Evolutionary conservation across 2,113 vertebrate genomes (phyloP).

Genomic region (Equus przewalskii): DNA sequence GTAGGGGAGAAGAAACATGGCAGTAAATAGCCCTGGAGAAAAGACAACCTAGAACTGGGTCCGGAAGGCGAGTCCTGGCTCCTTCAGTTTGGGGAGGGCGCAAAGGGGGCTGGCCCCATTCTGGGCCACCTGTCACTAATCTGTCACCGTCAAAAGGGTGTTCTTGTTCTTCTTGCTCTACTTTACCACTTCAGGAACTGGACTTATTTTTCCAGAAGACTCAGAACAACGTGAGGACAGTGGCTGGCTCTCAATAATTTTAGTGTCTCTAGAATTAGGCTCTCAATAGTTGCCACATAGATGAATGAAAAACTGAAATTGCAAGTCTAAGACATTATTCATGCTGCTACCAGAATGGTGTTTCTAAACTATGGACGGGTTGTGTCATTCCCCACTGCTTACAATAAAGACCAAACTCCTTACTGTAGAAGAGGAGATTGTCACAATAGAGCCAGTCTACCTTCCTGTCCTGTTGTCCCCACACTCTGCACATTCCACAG

Average conservation of each 20-base stretch:
- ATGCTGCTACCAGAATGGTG: background rate
- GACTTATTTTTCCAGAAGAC: background rate
- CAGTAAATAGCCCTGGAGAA: background rate
- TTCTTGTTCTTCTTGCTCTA: background rate
- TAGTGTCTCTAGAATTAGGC: background rate
- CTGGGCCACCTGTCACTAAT: background rate
- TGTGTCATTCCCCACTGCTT: background rate
- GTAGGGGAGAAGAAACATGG: background rate
- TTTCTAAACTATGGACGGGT: background rate
- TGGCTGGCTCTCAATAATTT: background rate
- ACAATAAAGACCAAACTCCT: background rate
- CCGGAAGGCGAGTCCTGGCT: background rate
- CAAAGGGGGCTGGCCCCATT: fast-evolving
- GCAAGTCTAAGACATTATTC: background rate
- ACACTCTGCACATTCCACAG: background rate
- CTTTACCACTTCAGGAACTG: background rate
- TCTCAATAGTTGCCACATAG: background rate
- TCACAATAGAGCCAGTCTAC: fast-evolving
- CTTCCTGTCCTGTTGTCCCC: fast-evolving
- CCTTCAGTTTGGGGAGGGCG: background rate
- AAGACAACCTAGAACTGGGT: background rate
- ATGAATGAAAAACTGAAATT: background rate
- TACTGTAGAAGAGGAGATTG: background rate
- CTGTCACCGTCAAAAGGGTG: background rate
- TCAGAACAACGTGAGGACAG: background rate